Base-by-base conservation (phyloP, 2,888 invertebrate genomes). In the Pyrrhia umbra region DNA sequence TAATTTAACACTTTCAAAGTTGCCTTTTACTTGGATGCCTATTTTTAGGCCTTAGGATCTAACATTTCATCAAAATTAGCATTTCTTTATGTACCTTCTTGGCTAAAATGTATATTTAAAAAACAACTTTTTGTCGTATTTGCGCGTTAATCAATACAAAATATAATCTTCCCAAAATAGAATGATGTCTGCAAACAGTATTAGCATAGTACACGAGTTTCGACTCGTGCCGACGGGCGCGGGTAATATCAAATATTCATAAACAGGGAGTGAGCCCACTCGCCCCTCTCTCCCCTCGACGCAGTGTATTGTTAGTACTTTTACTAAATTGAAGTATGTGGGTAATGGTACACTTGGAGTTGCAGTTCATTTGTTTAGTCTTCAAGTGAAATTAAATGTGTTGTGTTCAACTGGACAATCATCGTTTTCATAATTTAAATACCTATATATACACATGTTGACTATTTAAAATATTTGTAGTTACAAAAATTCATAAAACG, bases 201-300 rank as follows among this genome's bases (percentile, higher is more conserved):
- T 87, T 87, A 81, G 73, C 85, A 87, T 87, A 82, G 76, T 75
- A 87, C 85, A 86, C 72, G 84, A 83, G 79, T 83, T 82, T 66
- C 77, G 79, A 82, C 82, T 86, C 62, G 20, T 66, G 84, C 81
- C 81, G 63, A 74, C 73, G 75, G n/a, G n/a, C n/a, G 66, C 61
- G 71, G 47, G 72, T 52, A 47, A 69, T 62, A 92, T 93, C 88
- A 90, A 92, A 92, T 92, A 93, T 93, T 92, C 93, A 93, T 92
- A 83, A 80, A 73, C 69, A 64, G 81, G 86, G 88, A 69, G 67
- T 55, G 68, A 45, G 83, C 76, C 77, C 59, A 57, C 50, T 58
- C 71, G 46, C 72, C 82, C 80, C 77, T 27, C 65, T 67, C 79
- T 79, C 80, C 83, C 83, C 76, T 46, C 51, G 42, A 15, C 8